Evolutionary conservation across 2,888 invertebrate species (phyloP), one percentile per base, ranked within the genome.

Genomic region (Metellina segmentata): DNA sequence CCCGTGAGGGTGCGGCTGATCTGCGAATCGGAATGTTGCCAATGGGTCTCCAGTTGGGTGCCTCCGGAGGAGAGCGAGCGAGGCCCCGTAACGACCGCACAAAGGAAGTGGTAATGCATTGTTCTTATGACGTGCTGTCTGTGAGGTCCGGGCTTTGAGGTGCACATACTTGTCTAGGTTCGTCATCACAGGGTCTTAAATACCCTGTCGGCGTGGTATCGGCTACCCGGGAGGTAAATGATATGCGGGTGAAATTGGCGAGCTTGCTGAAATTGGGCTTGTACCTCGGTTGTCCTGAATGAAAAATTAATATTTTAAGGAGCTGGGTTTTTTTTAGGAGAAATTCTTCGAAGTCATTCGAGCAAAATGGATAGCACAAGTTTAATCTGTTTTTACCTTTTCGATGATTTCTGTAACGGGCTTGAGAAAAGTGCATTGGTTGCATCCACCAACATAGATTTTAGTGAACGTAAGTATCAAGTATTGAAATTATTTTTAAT

Each of bases 141-240:
- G 90, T 90, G 90, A 69, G 90, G 85, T 90, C 90, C 61, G 9
- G 53, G 79, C 20, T 61, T 71, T 83, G 71, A 83, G 79, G 72
- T 82, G 82, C 70, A 2, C 74, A 74, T 81, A 19, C 81, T 72
- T 88, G 71, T 81, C 72, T 51, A 6, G 69, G n/a, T 74, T n/a
- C 69, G 81, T 49, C 72, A 16, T 19, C 52, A 8, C 16, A 52
- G 75, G 85, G 61, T n/a, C 19, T 51, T 48, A 20, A 53, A 61
- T 34, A 61, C 13, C 69, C 52, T n/a, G 75, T 77, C 61, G 51
- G 19, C 16, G 9, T 9, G 34, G 34, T 34, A 34, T 34, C 34
- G 34, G 34, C 34, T 34, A 34, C 34, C 34, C 34, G 48, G 81
- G 16, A 69, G 16, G 52, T 81, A 81, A 34, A 7, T 34, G 52